These are phyloP conservation scores for Drosophila nebulosa DNA, from an alignment of 1,140 invertebrate genomes.

Conservation along the genomic window DNA sequence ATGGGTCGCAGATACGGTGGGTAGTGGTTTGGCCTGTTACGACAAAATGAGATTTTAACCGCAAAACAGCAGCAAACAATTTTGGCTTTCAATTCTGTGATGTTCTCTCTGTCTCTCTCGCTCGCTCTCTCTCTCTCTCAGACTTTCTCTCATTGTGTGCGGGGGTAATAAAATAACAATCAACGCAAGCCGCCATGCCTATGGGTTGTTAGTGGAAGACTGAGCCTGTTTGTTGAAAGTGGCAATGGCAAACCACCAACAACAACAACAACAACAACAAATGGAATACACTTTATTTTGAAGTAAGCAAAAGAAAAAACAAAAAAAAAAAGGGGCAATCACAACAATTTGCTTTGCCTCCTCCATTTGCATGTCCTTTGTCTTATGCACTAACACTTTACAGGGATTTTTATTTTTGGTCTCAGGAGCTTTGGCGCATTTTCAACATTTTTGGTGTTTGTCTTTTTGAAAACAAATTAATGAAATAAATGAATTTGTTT, in stretches of 20 bases:
- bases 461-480: conserved; percentile 47
- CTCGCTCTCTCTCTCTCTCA: too few relatives aligned
- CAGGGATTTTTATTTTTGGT: conserved; percentile 11
- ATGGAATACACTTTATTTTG: background rate
- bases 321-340: background rate
- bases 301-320: too few relatives aligned
- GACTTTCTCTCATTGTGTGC: conserved; percentile 7
- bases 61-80: conserved; percentile 70
- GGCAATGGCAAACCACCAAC: background rate
- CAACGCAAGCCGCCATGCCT: conserved; percentile 68
- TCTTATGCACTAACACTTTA: background rate
- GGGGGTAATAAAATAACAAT: conserved; percentile 73
- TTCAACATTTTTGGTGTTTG: conserved; percentile 29
- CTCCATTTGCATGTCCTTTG: background rate
- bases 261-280: background rate
- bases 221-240: background rate
- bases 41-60: conserved; percentile 71
- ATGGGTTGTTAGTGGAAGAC: background rate
- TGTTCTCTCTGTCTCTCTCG: conserved; percentile 27
- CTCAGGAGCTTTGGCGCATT: conserved; percentile 26
- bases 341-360: background rate
- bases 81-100: conserved; percentile 62
- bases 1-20: background rate
- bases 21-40: background rate
- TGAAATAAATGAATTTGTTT: conserved; percentile 72